phyloP scores from a whole-genome alignment of 1,140 invertebrate genomes.

The Megalonaias nervosa region DNA sequence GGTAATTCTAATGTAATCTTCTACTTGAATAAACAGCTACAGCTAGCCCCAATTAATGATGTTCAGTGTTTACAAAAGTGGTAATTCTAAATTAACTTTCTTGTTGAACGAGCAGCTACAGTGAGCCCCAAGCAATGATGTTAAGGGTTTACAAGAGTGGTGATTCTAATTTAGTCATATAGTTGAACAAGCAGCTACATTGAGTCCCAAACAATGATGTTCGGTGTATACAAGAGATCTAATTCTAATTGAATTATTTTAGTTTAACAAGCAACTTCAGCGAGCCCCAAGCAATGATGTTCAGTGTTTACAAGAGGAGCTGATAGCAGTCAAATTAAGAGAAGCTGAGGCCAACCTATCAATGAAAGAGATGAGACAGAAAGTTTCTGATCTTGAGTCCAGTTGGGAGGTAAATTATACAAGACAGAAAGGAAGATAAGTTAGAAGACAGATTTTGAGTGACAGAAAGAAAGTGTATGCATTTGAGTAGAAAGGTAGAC shows the following conservation, averaged over 20 bases:
- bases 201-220: no score
- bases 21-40: no score
- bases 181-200: no score
- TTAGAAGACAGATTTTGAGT: no score
- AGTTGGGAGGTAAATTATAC: slow-evolving; percentile 60
- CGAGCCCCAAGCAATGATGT: slow-evolving; percentile 66
- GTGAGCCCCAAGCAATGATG: slow-evolving; percentile 63
- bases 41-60: no score
- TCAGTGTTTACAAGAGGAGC: slow-evolving; percentile 85
- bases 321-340: slow-evolving; percentile 96
- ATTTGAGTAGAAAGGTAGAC: no score
- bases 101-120: slow-evolving; percentile 85
- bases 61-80: no score
- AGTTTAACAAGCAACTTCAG: slow-evolving; percentile 85
- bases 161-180: no score
- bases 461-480: no score
- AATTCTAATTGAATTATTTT: slow-evolving; percentile 1
- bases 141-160: slow-evolving; percentile 79
- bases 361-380: slow-evolving; percentile 64
- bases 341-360: slow-evolving; percentile 92
- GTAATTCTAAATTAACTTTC: neutral
- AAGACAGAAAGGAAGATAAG: neutral
- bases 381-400: slow-evolving; percentile 59
- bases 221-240: no score
- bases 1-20: no score